Conservation (phyloP, 2,888 invertebrate genomes). For the Hemaris fuciformis region DNA sequence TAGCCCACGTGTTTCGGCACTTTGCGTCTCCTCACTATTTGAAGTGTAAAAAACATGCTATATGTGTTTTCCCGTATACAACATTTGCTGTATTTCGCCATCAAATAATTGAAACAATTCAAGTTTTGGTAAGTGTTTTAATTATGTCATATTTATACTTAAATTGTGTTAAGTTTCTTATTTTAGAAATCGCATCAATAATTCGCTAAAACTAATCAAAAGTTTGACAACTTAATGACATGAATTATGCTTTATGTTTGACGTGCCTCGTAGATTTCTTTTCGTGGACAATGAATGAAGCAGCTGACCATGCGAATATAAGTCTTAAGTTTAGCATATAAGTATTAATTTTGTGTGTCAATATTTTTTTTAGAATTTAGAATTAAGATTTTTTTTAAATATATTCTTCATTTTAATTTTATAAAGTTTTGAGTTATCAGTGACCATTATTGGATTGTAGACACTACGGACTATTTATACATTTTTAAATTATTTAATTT, state of each 20-base stretch:
- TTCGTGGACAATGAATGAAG: too few species aligned
- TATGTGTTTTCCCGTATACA: slow-evolving; percentile 12
- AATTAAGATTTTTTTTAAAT: not conserved
- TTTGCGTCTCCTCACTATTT: not conserved
- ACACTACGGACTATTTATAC: not conserved
- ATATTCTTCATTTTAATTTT: not conserved
- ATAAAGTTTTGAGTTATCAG: not conserved
- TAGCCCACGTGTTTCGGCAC: not conserved
- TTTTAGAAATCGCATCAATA: too few species aligned
- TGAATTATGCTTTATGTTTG: not conserved
- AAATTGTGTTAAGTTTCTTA: not conserved
- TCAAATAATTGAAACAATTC: slow-evolving; percentile 21
- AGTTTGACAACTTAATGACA: not conserved
- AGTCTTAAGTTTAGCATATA: not conserved
- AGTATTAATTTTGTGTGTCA: not conserved
- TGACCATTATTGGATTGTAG: not conserved
- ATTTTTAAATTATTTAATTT: not conserved
- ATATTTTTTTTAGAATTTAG: not conserved
- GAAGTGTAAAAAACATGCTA: slow-evolving; percentile 2
- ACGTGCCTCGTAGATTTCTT: not conserved
- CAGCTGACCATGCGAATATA: not conserved
- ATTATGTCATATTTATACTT: not conserved
- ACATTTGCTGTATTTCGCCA: slow-evolving; percentile 28
- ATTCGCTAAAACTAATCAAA: not conserved
- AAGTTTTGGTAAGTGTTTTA: not conserved